Evolutionary conservation across 2,113 vertebrate genomes (phyloP).

Genomic region (Cyanistes caeruleus): DNA sequence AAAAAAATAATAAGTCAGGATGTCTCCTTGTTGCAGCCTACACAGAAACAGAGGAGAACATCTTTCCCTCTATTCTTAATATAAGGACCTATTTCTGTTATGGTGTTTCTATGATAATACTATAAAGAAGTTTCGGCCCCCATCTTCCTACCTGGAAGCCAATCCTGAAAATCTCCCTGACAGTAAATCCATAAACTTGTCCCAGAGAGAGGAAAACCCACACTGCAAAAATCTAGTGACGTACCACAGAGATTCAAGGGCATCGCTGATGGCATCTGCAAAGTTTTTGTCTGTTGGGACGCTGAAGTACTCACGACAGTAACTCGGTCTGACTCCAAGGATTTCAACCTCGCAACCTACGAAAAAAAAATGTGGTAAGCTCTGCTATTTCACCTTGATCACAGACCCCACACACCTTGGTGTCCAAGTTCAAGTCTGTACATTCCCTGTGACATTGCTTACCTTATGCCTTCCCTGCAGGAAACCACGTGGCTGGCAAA

Average conservation of each 20-base stretch:
- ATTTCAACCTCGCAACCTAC: constrained; percentile 94
- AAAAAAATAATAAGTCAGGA: background rate
- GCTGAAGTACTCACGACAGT: constrained; percentile 86
- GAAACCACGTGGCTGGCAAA: background rate
- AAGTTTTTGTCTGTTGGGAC: constrained; percentile 85
- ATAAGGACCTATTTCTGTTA: background rate
- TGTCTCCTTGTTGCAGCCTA: background rate
- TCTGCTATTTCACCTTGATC: background rate
- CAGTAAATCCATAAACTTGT: background rate
- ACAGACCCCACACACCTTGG: background rate
- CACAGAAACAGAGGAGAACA: background rate
- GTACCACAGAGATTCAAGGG: constrained; percentile 84
- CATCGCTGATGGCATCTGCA: constrained; percentile 78
- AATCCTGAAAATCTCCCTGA: background rate
- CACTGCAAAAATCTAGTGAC: background rate
- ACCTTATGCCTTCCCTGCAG: background rate
- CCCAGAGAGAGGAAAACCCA: background rate
- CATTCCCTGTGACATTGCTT: background rate
- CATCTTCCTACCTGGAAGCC: background rate
- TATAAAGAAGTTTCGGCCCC: background rate
- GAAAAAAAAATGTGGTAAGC: background rate
- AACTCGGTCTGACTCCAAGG: constrained; percentile 83
- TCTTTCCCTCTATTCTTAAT: background rate
- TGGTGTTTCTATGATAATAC: accelerated
- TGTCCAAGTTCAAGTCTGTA: background rate